Conservation (phyloP, 1,140 invertebrate genomes). For the Caenorhabditis remanei region DNA sequence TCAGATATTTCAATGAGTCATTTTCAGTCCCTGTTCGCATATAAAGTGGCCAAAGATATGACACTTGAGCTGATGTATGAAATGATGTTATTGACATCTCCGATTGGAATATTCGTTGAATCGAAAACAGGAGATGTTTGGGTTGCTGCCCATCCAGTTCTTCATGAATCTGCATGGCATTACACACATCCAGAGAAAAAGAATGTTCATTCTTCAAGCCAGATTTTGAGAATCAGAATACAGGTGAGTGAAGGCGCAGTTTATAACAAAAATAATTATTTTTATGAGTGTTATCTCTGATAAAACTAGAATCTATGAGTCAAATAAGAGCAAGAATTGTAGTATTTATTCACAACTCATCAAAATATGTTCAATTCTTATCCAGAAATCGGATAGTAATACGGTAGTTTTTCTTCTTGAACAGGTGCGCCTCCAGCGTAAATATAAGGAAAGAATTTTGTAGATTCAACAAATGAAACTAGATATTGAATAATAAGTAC, state of each 20-base stretch:
- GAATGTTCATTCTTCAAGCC: conserved; percentile 13
- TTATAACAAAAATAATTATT: not conserved
- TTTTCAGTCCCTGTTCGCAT: conserved; percentile 27
- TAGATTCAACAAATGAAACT: not conserved
- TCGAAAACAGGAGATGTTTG: conserved; percentile 51
- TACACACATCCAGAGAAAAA: conserved; percentile 1
- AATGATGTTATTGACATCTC: conserved; percentile 50
- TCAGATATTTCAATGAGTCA: not conserved
- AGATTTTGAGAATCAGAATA: conserved; percentile 33
- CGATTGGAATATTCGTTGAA: conserved; percentile 50
- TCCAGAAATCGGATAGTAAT: not conserved
- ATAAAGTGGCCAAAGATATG: conserved; percentile 24
- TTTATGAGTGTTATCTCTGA: too few species aligned
- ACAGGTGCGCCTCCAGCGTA: not conserved
- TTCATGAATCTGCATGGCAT: conserved; percentile 44
- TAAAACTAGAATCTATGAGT: too few species aligned
- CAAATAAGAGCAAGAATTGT: too few species aligned
- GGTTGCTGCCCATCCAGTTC: conserved; percentile 32
- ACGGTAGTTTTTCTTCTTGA: not conserved
- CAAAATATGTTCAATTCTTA: not conserved
- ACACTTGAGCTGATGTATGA: conserved; percentile 14
- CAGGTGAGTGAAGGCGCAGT: not conserved
- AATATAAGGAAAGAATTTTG: not conserved
- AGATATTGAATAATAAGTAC: not conserved
- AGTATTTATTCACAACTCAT: too few species aligned